phyloP scores from a whole-genome alignment of 2,797 vertebrate species.

The Galagoides demidoff region DNA sequence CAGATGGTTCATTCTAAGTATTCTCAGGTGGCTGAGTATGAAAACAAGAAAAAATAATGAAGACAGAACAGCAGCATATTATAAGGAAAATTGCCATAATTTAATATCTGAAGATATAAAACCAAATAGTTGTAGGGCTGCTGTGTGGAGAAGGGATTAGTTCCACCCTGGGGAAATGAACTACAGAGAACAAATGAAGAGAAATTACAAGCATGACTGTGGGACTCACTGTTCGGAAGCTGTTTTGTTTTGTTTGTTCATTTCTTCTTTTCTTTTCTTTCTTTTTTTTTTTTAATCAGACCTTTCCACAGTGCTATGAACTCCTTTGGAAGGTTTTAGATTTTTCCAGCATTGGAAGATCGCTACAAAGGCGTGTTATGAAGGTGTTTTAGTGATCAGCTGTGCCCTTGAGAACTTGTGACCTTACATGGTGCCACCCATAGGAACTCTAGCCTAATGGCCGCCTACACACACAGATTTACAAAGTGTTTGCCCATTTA shows the following conservation, averaged over 20 bases:
- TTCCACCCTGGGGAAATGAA: slow-evolving; percentile 30
- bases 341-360: neutral
- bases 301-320: neutral
- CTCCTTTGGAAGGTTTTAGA: neutral
- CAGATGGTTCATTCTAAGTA: neutral
- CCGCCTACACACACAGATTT: neutral
- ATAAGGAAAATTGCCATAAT: slow-evolving; percentile 54
- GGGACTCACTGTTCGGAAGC: neutral
- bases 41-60: slow-evolving; percentile 61
- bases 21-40: slow-evolving; percentile 44
- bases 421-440: neutral
- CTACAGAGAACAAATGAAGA: slow-evolving; percentile 30
- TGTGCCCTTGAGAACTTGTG: neutral
- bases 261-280: neutral
- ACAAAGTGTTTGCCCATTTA: neutral
- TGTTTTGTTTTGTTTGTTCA: neutral
- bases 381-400: neutral
- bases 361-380: neutral
- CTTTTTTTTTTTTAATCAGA: neutral
- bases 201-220: slow-evolving; percentile 9
- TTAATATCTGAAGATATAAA: slow-evolving; percentile 68
- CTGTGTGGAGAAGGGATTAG: slow-evolving; percentile 1
- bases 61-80: slow-evolving; percentile 31
- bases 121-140: slow-evolving; percentile 46
- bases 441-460: neutral